phyloP scores from a whole-genome alignment of 2,888 invertebrate species.

The Piscicola geometra region DNA sequence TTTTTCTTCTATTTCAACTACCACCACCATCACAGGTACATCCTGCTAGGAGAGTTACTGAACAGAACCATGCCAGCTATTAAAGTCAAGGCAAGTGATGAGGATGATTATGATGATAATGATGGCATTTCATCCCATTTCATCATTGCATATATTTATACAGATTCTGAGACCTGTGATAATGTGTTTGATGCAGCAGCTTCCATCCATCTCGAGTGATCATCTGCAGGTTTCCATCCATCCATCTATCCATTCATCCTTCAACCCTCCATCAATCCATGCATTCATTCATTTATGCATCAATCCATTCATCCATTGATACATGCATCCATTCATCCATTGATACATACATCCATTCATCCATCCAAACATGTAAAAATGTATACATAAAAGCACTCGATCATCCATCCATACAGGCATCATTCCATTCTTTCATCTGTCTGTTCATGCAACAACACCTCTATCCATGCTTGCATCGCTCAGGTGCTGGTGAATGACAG shows the following conservation, averaged over 20 bases:
- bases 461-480: conserved; percentile 51
- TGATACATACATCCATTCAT: too few relatives aligned
- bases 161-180: conserved; percentile 82
- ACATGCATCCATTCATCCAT: too few relatives aligned
- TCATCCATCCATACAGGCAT: too few relatives aligned
- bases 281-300: too few relatives aligned
- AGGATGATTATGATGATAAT: conserved; percentile 92
- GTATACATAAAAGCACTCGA: too few relatives aligned
- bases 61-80: conserved; percentile 90
- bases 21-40: conserved; percentile 55
- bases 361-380: too few relatives aligned
- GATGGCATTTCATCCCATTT: too few relatives aligned
- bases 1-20: not conserved
- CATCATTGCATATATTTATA: not conserved
- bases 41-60: conserved; percentile 80
- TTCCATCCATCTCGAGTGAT: conserved; percentile 82
- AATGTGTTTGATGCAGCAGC: conserved; percentile 86
- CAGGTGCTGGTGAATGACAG: conserved; percentile 59
- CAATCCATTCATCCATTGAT: too few relatives aligned
- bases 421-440: too few relatives aligned
- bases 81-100: conserved; percentile 73
- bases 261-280: too few relatives aligned
- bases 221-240: conserved; percentile 15
- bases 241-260: too few relatives aligned
- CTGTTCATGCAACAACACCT: too few relatives aligned